phyloP scores from a whole-genome alignment of 2,888 invertebrate species.

The Thereva unica region DNA sequence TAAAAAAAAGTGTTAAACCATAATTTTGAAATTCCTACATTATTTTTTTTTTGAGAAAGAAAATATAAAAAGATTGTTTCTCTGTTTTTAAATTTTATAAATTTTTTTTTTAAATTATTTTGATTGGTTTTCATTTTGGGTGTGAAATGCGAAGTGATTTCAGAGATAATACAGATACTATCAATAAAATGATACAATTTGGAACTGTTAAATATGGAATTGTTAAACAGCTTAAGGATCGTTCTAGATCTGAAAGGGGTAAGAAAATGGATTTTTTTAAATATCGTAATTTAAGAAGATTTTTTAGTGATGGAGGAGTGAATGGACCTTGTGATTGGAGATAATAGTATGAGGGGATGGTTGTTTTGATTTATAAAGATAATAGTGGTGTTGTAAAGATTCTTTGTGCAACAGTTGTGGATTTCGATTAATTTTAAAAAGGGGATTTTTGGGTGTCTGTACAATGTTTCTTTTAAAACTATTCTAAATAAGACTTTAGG shows the following conservation, averaged over 20 bases:
- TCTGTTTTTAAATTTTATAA: neutral
- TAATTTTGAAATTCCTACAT: no score
- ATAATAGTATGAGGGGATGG: no score
- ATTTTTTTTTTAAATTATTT: slow-evolving; percentile 12
- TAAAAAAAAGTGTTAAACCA: no score
- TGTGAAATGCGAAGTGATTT: slow-evolving; percentile 60
- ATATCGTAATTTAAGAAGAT: neutral
- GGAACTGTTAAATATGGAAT: slow-evolving; percentile 69
- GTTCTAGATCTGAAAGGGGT: slow-evolving; percentile 56
- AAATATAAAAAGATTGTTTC: slow-evolving; percentile 13
- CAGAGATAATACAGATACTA: slow-evolving; percentile 59
- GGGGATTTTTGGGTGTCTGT: no score
- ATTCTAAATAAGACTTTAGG: no score
- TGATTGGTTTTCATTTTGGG: slow-evolving; percentile 43
- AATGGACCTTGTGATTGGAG: no score
- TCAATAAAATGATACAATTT: slow-evolving; percentile 66
- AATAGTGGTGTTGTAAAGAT: no score
- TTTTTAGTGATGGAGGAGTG: neutral
- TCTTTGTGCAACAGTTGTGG: no score
- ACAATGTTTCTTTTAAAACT: no score
- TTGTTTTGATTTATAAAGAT: no score
- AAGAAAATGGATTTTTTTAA: slow-evolving; percentile 44
- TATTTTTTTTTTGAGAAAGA: neutral
- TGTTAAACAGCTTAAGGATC: slow-evolving; percentile 60
- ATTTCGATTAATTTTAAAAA: no score